Conservation (phyloP, 2,888 invertebrate species). For the Eristalis tenax region DNA sequence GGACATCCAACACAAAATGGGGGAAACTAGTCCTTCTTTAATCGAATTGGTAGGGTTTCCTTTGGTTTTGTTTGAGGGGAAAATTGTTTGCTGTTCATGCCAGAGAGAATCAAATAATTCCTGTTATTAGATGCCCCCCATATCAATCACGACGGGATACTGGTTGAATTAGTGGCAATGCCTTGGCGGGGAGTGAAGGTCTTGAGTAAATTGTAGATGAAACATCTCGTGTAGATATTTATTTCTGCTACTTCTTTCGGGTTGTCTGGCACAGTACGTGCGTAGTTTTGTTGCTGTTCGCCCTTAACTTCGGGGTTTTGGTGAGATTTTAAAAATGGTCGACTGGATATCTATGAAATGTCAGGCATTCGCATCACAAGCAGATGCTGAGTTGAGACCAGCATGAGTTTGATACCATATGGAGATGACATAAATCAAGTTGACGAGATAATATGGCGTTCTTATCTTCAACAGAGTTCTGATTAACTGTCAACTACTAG, state of each 20-base stretch:
- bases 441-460: no score
- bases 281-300: not conserved
- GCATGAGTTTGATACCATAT: not conserved
- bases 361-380: not conserved
- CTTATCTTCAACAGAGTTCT: not conserved
- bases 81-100: conserved; percentile 19
- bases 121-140: not conserved
- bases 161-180: not conserved
- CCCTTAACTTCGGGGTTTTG: conserved; percentile 8
- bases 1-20: not conserved
- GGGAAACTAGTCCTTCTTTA: conserved; percentile 43
- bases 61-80: conserved; percentile 1
- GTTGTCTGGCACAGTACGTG: not conserved
- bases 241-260: not conserved
- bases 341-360: not conserved
- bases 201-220: conserved; percentile 17
- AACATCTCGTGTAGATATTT: not conserved
- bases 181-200: not conserved
- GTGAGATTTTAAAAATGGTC: not conserved
- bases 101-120: conserved; percentile 27
- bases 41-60: conserved; percentile 31
- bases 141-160: not conserved
- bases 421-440: not conserved
- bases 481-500: no score
- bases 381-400: not conserved